phyloP scores from a whole-genome alignment of 2,797 vertebrate genomes.

The Microhierax caerulescens region DNA sequence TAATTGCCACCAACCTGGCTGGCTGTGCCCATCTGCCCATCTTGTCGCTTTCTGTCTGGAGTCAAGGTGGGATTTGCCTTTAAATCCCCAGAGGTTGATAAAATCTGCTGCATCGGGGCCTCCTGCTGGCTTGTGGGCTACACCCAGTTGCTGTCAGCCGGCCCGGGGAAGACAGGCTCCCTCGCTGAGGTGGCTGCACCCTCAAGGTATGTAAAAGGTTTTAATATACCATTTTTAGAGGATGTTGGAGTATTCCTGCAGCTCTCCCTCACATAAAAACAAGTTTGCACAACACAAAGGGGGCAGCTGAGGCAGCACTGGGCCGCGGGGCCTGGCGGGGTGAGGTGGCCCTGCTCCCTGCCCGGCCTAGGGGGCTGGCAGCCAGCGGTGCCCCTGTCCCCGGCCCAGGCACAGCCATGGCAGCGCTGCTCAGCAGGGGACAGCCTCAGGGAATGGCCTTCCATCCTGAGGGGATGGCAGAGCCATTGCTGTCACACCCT shows the following conservation, averaged over 20 bases:
- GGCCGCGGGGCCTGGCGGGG: background rate
- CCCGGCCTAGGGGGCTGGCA: background rate
- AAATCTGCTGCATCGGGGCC: fast-evolving
- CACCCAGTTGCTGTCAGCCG: background rate
- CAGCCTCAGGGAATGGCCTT: background rate
- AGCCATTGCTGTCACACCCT: background rate
- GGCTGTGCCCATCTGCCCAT: too few species aligned
- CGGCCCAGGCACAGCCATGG: background rate
- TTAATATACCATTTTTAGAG: background rate
- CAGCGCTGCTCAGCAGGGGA: too few species aligned
- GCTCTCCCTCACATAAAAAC: background rate
- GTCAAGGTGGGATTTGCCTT: background rate
- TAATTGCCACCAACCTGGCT: too few species aligned
- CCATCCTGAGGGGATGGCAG: background rate
- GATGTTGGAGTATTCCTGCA: background rate
- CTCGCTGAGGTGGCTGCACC: fast-evolving
- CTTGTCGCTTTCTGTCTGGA: background rate
- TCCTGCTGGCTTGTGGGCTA: background rate
- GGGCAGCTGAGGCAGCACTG: fast-evolving
- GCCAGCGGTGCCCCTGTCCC: too few species aligned
- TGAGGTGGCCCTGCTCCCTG: background rate
- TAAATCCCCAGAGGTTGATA: background rate
- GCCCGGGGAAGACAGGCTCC: background rate
- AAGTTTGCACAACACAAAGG: background rate
- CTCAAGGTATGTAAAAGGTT: too few species aligned